Evolutionary conservation across 2,797 vertebrate species (phyloP).

Genomic region (Labeo calbasu): DNA sequence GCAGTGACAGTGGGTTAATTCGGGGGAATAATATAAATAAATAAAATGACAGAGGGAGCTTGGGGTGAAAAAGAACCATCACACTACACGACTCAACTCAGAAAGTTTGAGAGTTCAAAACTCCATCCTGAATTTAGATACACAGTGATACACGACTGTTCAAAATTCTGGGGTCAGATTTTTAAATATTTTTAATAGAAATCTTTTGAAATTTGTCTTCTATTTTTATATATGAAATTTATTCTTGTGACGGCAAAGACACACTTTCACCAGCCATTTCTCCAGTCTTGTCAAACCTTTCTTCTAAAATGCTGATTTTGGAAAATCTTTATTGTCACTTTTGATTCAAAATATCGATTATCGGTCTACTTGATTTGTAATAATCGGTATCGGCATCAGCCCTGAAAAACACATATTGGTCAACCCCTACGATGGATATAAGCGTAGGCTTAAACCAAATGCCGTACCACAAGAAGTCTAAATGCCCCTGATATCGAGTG

Average conservation of each 20-base stretch:
- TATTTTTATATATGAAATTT: neutral
- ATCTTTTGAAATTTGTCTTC: neutral
- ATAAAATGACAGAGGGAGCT: constrained; percentile 1
- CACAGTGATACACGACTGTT: neutral
- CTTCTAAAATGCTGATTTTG: neutral
- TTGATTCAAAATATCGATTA: neutral
- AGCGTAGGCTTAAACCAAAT: too few relatives aligned
- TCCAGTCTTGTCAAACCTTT: neutral
- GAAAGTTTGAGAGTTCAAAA: neutral
- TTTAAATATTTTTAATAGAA: neutral
- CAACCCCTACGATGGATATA: too few relatives aligned
- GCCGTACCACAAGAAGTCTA: too few relatives aligned
- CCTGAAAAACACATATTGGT: too few relatives aligned
- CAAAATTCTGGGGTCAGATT: neutral
- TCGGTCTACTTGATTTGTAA: too few relatives aligned
- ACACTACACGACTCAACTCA: neutral
- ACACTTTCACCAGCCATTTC: neutral
- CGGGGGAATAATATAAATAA: constrained; percentile 15
- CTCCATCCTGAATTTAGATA: neutral
- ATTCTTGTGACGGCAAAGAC: neutral
- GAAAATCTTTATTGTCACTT: neutral
- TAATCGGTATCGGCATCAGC: too few relatives aligned
- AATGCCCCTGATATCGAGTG: too few relatives aligned
- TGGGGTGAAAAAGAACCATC: neutral
- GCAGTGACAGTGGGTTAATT: constrained; percentile 1